Conservation (phyloP, 2,797 vertebrate genomes). For the Coregonus sp. region DNA sequence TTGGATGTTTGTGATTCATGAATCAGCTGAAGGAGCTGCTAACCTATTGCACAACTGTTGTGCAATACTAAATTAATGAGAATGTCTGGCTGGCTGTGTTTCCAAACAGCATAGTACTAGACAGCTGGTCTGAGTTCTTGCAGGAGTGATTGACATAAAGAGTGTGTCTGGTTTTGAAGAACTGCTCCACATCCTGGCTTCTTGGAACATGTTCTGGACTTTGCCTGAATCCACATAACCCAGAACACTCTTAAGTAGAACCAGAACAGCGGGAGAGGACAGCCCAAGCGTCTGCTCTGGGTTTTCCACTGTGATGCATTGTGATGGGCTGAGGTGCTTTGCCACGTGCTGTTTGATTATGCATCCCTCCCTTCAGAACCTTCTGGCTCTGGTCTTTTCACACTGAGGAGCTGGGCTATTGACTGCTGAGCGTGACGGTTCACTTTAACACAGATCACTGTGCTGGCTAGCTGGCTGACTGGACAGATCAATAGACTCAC, state of each 20-base stretch:
- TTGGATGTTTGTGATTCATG: neutral
- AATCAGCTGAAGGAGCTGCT: conserved; percentile 1
- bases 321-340: neutral
- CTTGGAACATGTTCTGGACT: neutral
- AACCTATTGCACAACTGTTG: neutral
- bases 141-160: neutral
- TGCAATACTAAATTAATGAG: neutral
- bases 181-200: neutral
- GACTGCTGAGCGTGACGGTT: neutral
- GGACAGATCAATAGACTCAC: neutral
- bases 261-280: conserved; percentile 12
- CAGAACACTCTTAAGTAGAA: conserved; percentile 10
- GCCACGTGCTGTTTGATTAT: neutral
- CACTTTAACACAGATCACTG: neutral
- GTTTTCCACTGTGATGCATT: conserved; percentile 14
- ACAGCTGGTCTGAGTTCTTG: conserved; percentile 25
- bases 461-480: neutral
- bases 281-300: conserved; percentile 6
- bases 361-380: neutral
- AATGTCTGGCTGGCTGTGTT: neutral
- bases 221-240: conserved; percentile 12
- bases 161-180: conserved; percentile 9
- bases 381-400: neutral
- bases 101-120: conserved; percentile 1
- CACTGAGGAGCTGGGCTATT: neutral